These are phyloP conservation scores for Saccostrea cuccullata DNA, from an alignment of 1,140 invertebrate genomes.

Conservation along the genomic window DNA sequence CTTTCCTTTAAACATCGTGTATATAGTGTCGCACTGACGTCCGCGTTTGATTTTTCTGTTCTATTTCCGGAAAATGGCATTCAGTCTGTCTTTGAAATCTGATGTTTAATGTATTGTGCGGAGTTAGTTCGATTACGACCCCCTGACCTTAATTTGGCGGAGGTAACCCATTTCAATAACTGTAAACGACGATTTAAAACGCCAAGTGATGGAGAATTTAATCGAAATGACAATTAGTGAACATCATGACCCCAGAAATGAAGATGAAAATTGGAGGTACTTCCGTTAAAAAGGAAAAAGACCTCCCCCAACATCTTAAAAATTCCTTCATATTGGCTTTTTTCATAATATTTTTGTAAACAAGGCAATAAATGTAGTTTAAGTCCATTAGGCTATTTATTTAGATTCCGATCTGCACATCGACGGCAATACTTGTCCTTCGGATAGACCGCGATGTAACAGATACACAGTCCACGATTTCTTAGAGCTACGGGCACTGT, in stretches of 20 bases:
- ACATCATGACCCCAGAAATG: too few species aligned
- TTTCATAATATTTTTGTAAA: background rate
- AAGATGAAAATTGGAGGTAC: too few species aligned
- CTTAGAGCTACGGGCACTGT: background rate
- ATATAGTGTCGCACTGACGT: slow-evolving; percentile 6
- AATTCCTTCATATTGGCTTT: background rate
- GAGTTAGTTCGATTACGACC: background rate
- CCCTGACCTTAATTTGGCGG: background rate
- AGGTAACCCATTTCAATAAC: background rate
- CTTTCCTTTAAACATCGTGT: slow-evolving; percentile 16
- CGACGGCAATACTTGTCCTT: background rate
- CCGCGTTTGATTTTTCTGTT: slow-evolving; percentile 2
- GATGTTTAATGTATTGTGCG: background rate
- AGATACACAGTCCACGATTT: background rate
- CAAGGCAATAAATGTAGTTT: background rate
- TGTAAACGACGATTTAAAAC: too few species aligned
- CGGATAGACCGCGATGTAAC: background rate
- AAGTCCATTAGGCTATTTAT: slow-evolving; percentile 21
- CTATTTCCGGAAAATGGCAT: slow-evolving; percentile 27
- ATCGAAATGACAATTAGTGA: too few species aligned
- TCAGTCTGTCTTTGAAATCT: slow-evolving; percentile 14
- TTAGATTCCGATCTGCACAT: background rate
- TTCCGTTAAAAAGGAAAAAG: too few species aligned
- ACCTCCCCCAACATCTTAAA: background rate
- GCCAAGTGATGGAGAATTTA: too few species aligned